Conservation (phyloP, 2,797 vertebrate species). For the Poecilia gillii region DNA sequence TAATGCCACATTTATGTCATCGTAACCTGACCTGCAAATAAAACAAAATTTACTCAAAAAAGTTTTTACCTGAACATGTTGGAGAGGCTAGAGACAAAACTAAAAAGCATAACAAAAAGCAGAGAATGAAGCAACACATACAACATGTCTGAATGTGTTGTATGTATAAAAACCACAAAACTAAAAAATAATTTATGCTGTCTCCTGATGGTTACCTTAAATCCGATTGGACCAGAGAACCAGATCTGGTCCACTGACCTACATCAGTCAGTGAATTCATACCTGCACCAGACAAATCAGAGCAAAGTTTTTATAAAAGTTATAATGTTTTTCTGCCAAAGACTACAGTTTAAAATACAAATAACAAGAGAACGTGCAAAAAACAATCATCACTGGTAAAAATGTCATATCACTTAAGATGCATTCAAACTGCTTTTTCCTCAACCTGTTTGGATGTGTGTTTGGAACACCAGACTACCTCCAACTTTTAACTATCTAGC, state of each 20-base stretch:
- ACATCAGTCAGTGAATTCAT: background rate
- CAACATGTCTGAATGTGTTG: background rate
- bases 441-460: background rate
- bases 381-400: background rate
- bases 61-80: background rate
- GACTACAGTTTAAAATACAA: background rate
- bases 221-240: background rate
- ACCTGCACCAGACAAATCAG: background rate
- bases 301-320: background rate
- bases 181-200: background rate
- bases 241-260: background rate
- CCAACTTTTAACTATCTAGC: background rate
- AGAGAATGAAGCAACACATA: background rate
- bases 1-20: background rate
- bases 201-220: background rate
- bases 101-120: background rate
- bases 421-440: background rate
- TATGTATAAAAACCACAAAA: background rate
- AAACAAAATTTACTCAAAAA: background rate
- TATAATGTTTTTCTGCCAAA: background rate
- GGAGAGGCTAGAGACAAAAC: background rate
- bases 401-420: background rate
- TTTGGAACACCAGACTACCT: background rate
- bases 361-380: background rate
- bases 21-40: background rate